These are phyloP conservation scores for Entomobrya multifasciata DNA, from an alignment of 2,888 invertebrate genomes.

Conservation along the genomic window DNA sequence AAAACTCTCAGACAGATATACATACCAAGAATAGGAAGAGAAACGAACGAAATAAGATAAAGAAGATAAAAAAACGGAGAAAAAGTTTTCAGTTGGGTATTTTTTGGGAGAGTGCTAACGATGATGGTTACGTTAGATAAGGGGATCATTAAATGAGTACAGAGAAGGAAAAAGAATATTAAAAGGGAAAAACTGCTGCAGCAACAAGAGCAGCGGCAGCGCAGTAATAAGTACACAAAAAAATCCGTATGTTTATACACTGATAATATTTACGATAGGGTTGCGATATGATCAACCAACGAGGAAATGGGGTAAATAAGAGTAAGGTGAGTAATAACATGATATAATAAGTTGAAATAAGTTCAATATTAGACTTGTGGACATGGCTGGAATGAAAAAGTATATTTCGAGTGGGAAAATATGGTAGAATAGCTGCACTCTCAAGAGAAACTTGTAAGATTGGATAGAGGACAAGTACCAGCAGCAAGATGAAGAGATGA, in stretches of 20 bases:
- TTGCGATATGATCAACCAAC: constrained; percentile 16
- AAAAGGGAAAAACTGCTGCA: not conserved
- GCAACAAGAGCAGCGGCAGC: not conserved
- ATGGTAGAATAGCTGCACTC: not conserved
- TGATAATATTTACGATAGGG: not conserved
- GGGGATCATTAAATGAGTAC: not conserved
- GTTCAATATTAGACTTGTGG: not conserved
- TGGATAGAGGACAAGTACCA: not conserved
- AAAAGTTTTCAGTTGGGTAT: not conserved
- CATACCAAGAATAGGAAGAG: too few species aligned
- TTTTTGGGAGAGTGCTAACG: not conserved
- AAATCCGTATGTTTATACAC: not conserved
- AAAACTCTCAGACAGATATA: not conserved
- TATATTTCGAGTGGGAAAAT: not conserved
- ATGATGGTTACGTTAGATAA: constrained; percentile 15
- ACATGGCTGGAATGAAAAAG: constrained; percentile 25
- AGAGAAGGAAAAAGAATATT: not conserved
- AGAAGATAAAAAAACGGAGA: too few species aligned
- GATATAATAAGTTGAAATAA: not conserved
- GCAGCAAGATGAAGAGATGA: not conserved
- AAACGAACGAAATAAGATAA: too few species aligned
- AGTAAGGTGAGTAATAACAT: not conserved
- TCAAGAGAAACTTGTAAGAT: not conserved
- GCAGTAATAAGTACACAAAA: too few species aligned
- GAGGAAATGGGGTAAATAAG: constrained; percentile 13